phyloP scores from a whole-genome alignment of 1,140 invertebrate species.

The Brachionus rotundiformis region DNA sequence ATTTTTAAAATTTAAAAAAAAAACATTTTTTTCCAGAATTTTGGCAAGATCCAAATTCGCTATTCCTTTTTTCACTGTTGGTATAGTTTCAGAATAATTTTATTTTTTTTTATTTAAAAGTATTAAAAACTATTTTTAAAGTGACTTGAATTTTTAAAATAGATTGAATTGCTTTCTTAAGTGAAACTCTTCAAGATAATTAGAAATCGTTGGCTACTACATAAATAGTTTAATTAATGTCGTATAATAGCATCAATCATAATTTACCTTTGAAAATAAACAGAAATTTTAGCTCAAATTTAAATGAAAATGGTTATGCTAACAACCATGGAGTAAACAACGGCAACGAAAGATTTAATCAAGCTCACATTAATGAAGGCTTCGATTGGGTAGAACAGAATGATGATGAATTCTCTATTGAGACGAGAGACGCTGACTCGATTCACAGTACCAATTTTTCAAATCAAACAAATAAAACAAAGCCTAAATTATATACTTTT shows the following conservation, averaged over 20 bases:
- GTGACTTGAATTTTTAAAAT: neutral
- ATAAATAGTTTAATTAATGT: slow-evolving; percentile 21
- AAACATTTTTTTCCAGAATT: too few species aligned
- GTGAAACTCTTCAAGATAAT: neutral
- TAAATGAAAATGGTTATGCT: neutral
- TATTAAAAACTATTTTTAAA: neutral
- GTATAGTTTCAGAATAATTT: neutral
- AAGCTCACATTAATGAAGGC: neutral
- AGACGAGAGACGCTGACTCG: slow-evolving; percentile 49
- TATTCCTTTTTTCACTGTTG: neutral
- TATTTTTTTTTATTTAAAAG: neutral
- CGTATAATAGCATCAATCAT: slow-evolving; percentile 19
- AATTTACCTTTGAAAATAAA: slow-evolving; percentile 43
- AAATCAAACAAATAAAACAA: slow-evolving; percentile 29
- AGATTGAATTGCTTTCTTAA: slow-evolving; percentile 3
- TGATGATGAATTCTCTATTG: neutral
- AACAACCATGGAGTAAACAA: slow-evolving; percentile 12
- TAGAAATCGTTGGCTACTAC: neutral
- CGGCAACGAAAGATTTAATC: neutral
- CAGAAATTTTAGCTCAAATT: slow-evolving; percentile 11
- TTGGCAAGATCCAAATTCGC: neutral
- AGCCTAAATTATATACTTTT: slow-evolving; percentile 49
- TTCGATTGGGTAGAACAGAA: neutral
- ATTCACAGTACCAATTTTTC: slow-evolving; percentile 25
- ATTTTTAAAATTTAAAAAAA: too few species aligned